These are phyloP conservation scores for Enhydra lutris DNA, from an alignment of 2,113 vertebrate species.

Conservation along the genomic window DNA sequence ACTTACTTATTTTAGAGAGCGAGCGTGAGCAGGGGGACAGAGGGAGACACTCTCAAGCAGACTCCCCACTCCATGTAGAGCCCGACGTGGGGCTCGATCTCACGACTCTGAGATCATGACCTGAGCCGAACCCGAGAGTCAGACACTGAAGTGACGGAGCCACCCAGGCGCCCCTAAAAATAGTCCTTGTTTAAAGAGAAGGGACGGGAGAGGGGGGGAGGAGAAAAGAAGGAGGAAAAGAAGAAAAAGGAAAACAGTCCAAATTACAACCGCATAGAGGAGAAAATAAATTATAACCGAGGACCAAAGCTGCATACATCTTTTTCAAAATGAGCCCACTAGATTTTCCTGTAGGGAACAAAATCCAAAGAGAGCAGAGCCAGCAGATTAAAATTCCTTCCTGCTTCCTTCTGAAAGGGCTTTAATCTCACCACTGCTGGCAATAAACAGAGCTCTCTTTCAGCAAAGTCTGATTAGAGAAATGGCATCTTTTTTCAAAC, in stretches of 20 bases:
- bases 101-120: background rate
- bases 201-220: background rate
- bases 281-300: background rate
- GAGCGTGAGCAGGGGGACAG: background rate
- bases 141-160: background rate
- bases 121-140: background rate
- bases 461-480: background rate
- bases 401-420: background rate
- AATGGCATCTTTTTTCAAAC: background rate
- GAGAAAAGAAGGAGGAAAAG: background rate
- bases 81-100: rapidly evolving
- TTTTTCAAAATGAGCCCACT: background rate
- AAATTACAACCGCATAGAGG: background rate
- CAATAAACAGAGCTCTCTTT: slow-evolving; percentile 9
- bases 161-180: background rate
- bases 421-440: background rate
- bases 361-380: background rate
- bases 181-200: background rate
- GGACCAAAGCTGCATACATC: background rate
- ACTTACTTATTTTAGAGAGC: background rate
- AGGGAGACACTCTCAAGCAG: background rate
- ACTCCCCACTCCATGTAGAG: background rate
- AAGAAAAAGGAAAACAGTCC: background rate
- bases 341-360: background rate
- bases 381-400: slow-evolving; percentile 8